A percentile compares a stretch with the other conserved stretches of the same genome.
These are phyloP conservation scores for Mechanitis messenoides DNA, from an alignment of 2,888 invertebrate species.

Conservation along the genomic window DNA sequence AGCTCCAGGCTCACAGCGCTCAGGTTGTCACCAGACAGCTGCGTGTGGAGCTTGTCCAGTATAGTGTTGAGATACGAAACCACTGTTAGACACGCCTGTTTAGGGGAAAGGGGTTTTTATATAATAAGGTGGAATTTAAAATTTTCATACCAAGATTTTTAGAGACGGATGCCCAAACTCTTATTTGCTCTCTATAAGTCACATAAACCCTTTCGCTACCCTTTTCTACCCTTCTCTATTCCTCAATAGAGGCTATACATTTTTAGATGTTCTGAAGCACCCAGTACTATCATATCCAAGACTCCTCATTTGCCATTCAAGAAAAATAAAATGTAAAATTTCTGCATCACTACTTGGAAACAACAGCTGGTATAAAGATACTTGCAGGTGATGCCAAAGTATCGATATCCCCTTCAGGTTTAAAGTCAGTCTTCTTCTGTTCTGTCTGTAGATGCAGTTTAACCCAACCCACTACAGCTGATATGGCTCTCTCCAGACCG, in stretches of 20 bases:
- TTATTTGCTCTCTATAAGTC: too few relatives aligned
- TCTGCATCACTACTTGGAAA: too few relatives aligned
- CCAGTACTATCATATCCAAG: too few relatives aligned
- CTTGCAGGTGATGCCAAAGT: slow-evolving; percentile 88
- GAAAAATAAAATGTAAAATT: too few relatives aligned
- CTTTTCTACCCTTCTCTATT: too few relatives aligned
- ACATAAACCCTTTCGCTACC: too few relatives aligned
- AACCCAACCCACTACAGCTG: slow-evolving; percentile 93
- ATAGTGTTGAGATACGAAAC: slow-evolving; percentile 88
- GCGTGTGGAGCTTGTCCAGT: slow-evolving; percentile 85
- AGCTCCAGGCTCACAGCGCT: slow-evolving; percentile 91
- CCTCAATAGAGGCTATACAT: too few relatives aligned
- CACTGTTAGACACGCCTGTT: slow-evolving; percentile 88
- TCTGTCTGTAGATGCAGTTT: slow-evolving; percentile 92
- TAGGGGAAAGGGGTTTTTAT: slow-evolving; percentile 1
- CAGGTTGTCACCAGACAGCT: slow-evolving; percentile 94
- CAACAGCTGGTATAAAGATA: slow-evolving; percentile 18
- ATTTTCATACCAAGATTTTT: too few relatives aligned
- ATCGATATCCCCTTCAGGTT: slow-evolving; percentile 90
- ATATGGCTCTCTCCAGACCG: slow-evolving; percentile 89
- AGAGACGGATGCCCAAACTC: too few relatives aligned
- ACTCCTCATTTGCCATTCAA: too few relatives aligned
- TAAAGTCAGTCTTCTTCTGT: slow-evolving; percentile 96
- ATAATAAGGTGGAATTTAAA: neutral
- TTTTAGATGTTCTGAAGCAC: too few relatives aligned